These are phyloP conservation scores for Xenentodon cancila DNA, from an alignment of 2,797 vertebrate species.

Conservation along the genomic window DNA sequence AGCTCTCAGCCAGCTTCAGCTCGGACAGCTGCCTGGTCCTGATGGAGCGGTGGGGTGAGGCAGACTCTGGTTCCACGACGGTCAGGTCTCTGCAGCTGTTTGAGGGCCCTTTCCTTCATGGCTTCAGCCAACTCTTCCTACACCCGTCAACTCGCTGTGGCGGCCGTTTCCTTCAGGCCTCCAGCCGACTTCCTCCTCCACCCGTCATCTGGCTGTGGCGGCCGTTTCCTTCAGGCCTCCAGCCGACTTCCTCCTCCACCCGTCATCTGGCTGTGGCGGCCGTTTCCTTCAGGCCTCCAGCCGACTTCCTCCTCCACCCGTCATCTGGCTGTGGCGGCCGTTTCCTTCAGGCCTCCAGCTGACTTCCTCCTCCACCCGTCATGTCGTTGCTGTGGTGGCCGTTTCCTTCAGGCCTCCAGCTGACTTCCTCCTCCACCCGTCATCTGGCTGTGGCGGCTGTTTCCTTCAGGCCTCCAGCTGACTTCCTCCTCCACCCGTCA, in stretches of 20 bases:
- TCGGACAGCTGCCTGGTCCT: conserved; percentile 38
- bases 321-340: not conserved
- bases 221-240: conserved; percentile 3
- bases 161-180: too few relatives aligned
- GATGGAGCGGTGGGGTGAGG: conserved; percentile 46
- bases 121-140: conserved; percentile 18
- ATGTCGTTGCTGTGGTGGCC: not conserved
- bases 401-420: not conserved
- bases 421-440: conserved; percentile 22
- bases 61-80: conserved; percentile 57
- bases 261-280: not conserved
- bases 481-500: conserved; percentile 11
- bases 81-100: conserved; percentile 43
- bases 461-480: conserved; percentile 9
- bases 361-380: conserved; percentile 13
- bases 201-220: not conserved
- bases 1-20: conserved; percentile 26
- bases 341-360: conserved; percentile 8
- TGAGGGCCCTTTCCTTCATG: too few relatives aligned
- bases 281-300: not conserved
- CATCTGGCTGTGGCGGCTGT: not conserved
- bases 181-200: conserved; percentile 22
- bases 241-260: conserved; percentile 17
- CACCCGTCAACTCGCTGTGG: not conserved
- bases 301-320: conserved; percentile 20